A percentile compares a stretch with the other conserved stretches of the same genome.
Evolutionary conservation across 2,113 vertebrate genomes (phyloP).

Genomic region (Corythornis vintsioides): DNA sequence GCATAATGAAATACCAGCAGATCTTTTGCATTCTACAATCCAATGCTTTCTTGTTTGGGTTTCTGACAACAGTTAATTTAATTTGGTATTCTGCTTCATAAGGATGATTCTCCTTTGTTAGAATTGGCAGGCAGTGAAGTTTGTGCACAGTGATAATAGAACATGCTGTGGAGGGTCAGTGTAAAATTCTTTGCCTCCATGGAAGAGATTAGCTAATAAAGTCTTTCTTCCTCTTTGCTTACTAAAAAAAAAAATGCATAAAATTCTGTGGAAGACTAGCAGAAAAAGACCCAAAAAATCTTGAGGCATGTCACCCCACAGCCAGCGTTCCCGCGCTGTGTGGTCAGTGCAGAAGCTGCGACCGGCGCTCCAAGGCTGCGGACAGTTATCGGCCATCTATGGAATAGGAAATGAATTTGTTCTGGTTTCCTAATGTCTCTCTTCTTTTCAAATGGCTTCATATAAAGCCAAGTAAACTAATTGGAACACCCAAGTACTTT

Average conservation of each 20-base stretch:
- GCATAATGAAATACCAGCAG: not conserved
- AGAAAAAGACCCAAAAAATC: not conserved
- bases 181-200: conserved; percentile 14
- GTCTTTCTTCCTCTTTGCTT: conserved; percentile 10
- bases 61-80: conserved; percentile 33
- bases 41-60: not conserved
- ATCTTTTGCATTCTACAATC: not conserved
- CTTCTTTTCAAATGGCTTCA: not conserved
- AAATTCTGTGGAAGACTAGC: not conserved
- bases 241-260: conserved; percentile 24
- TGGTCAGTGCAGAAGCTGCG: not conserved
- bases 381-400: not conserved
- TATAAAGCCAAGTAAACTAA: not conserved
- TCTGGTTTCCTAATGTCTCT: not conserved
- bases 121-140: conserved; percentile 46
- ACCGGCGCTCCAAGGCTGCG: not conserved
- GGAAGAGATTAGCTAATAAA: conserved; percentile 30
- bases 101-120: conserved; percentile 18
- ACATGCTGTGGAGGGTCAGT: conserved; percentile 44
- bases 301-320: accelerated
- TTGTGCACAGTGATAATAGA: conserved; percentile 39
- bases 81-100: not conserved
- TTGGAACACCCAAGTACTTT: not conserved
- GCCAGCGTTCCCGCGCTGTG: not conserved
- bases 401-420: not conserved